Evolutionary conservation across 2,113 vertebrate species (phyloP), one percentile per base, ranked within the genome.

Genomic region (Cyanoderma ruficeps): DNA sequence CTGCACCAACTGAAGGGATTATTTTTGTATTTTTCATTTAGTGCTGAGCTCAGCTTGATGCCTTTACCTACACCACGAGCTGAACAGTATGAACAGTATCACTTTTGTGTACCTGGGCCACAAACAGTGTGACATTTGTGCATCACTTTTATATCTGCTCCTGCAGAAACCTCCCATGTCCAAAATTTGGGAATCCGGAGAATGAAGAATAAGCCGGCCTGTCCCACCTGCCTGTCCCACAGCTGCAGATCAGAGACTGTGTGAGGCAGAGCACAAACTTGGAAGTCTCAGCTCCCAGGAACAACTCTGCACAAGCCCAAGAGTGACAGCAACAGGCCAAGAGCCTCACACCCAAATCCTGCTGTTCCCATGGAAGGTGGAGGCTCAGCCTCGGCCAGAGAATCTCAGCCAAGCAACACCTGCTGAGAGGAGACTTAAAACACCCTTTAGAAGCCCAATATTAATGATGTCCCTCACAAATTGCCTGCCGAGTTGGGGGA

Each of bases 121-220:
- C 1, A 56, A 44, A 24, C 5, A 39, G 57, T 1, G 2, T 0
- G 7, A 68, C 41, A 28, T 70, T 13, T 20, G 11, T 8, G 21
- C 30, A 25, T 31, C 5, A 1, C 11, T 72, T 65, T 27, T 5
- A 15, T 22, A 65, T 47, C 84, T 64, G 31, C 64, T 70, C 41
- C 52, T 63, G 71, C 46, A 94, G 39, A 64, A 75, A 53, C 1
- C 0, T 64, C 46, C 4, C 55, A 25, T 9, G 71, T 74, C 46
- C 28, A 10, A 33, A 70, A 46, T 30, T 4, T 19, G 5, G 10
- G 21, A 35, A 27, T 0, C 21, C 1, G 1, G 44, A 41, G 44
- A 55, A 27, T 0, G 0, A 0, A 52, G 41, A 46, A 50, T 0
- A 10, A 70, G 71, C 22, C 10, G 7, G 1, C 16, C 47, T 28